These are phyloP conservation scores for Plebejus argus DNA, from an alignment of 2,888 invertebrate species.

Conservation along the genomic window DNA sequence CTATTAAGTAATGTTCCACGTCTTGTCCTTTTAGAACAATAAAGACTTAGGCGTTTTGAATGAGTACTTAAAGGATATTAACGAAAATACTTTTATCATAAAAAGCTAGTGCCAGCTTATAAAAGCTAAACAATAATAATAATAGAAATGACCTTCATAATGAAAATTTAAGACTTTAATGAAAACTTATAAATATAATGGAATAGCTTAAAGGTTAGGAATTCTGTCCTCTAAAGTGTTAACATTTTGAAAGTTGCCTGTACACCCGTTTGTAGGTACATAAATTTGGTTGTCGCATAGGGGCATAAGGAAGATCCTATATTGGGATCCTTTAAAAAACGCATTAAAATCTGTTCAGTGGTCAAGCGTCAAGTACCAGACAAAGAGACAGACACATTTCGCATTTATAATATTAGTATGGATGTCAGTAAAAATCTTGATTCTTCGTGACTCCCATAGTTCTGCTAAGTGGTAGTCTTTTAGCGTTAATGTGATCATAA, in stretches of 20 bases:
- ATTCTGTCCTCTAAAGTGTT: too few relatives aligned
- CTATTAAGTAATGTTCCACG: neutral
- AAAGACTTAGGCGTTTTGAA: slow-evolving; percentile 7
- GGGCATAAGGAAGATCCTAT: too few relatives aligned
- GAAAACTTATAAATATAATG: neutral
- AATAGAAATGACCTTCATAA: too few relatives aligned
- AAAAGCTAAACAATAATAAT: neutral
- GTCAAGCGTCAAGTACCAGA: neutral
- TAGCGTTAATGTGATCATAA: neutral
- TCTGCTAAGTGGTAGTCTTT: neutral
- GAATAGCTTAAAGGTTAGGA: neutral
- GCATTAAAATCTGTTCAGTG: too few relatives aligned
- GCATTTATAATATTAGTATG: neutral
- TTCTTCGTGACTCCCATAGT: neutral
- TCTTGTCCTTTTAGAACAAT: slow-evolving; percentile 16
- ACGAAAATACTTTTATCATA: neutral
- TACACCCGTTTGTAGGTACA: too few relatives aligned
- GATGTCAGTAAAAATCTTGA: neutral
- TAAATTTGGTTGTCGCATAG: too few relatives aligned
- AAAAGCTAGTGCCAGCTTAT: neutral
- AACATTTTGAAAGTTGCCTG: too few relatives aligned
- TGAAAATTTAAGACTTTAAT: neutral
- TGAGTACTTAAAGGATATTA: neutral
- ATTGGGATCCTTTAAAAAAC: too few relatives aligned
- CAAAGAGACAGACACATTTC: neutral